A percentile compares a stretch with the other conserved stretches of the same genome.
phyloP scores from a whole-genome alignment of 2,113 vertebrate species.

The Scolopax mira region DNA sequence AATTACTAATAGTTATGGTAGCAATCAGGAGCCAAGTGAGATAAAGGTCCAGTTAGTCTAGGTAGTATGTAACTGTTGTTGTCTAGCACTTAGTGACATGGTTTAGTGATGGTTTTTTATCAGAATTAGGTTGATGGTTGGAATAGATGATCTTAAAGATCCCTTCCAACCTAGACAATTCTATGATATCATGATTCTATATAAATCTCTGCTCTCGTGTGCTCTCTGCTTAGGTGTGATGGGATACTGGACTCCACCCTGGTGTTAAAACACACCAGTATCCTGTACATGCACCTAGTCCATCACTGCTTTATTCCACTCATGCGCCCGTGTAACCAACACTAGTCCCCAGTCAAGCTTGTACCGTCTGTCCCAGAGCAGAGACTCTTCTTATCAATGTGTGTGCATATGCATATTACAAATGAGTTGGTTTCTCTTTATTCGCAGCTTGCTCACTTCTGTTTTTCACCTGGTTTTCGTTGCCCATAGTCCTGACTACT shows the following conservation, averaged over 20 bases:
- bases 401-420: neutral
- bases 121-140: no score
- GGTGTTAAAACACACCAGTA: neutral
- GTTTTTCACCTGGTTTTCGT: constrained; percentile 48
- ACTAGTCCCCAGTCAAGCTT: accelerated
- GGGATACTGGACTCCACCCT: neutral
- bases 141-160: no score
- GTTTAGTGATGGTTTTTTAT: no score
- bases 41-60: constrained; percentile 28
- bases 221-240: constrained; percentile 4
- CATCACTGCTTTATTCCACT: neutral
- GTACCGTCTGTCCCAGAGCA: accelerated
- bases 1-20: constrained; percentile 12
- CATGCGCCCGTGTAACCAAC: accelerated
- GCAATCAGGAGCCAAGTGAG: constrained; percentile 9
- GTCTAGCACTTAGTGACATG: no score
- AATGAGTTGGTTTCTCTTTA: neutral
- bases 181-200: neutral
- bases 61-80: neutral
- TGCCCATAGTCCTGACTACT: constrained; percentile 18
- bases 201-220: neutral
- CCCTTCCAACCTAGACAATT: no score
- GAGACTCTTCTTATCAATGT: neutral
- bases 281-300: neutral
- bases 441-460: constrained; percentile 33